Conservation (phyloP, 2,797 vertebrate genomes). For the Pantherophis alleghaniensis region DNA sequence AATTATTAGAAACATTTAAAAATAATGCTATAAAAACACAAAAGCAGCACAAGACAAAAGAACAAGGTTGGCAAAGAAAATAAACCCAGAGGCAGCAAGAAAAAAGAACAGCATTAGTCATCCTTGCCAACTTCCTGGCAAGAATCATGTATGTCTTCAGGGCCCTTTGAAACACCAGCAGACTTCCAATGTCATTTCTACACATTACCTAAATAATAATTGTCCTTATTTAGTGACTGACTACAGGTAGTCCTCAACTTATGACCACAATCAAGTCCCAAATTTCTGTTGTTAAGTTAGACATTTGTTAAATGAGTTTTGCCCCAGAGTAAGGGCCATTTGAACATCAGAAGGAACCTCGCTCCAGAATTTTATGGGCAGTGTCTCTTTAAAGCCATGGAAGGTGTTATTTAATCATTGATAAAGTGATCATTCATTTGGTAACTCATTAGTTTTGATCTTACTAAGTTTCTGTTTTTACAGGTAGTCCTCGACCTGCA, state of each 20-base stretch:
- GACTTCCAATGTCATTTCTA: neutral
- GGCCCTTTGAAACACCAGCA: neutral
- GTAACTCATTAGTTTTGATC: neutral
- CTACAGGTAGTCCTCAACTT: neutral
- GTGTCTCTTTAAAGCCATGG: neutral
- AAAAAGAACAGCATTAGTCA: neutral
- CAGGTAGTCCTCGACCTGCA: too few relatives aligned
- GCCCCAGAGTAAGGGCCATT: neutral
- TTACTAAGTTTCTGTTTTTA: neutral
- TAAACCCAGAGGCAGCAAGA: neutral
- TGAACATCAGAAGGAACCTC: neutral
- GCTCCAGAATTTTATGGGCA: neutral
- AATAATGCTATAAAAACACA: neutral
- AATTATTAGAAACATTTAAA: neutral
- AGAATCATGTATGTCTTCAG: neutral
- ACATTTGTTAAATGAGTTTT: neutral
- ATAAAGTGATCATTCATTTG: neutral
- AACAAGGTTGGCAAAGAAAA: neutral
- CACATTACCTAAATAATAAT: neutral
- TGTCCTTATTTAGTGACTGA: neutral
- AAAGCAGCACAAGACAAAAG: neutral
- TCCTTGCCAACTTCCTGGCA: neutral
- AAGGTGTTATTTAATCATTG: too few relatives aligned
- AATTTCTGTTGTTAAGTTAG: neutral
- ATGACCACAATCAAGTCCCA: neutral